A percentile compares a stretch with the other conserved stretches of the same genome.
Conservation (phyloP, 2,113 vertebrate genomes). For the Scalopus aquaticus region DNA sequence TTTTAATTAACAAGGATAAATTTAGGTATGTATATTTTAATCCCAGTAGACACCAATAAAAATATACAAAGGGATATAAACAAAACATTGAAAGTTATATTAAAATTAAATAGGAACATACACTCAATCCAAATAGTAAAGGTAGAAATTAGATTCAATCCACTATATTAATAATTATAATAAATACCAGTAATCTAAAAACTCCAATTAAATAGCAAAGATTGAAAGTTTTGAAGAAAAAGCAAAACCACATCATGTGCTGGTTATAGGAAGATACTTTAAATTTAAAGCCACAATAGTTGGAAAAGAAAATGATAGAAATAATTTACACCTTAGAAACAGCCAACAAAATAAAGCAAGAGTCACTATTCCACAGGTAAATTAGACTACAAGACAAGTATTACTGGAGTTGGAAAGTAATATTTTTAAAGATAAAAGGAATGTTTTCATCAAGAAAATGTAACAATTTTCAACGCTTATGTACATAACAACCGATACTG, state of each 20-base stretch:
- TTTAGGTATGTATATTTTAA: too few species aligned
- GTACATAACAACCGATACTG: background rate
- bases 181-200: background rate
- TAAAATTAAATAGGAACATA: slow-evolving; percentile 3
- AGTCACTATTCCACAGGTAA: background rate
- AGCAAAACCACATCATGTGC: background rate
- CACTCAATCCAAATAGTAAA: slow-evolving; percentile 3
- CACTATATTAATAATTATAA: background rate
- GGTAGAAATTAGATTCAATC: background rate
- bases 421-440: background rate
- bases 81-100: background rate
- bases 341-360: background rate
- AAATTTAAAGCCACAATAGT: background rate
- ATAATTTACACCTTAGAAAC: background rate
- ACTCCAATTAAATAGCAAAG: too few species aligned
- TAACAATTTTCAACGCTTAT: background rate
- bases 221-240: background rate
- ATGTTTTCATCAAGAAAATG: too few species aligned
- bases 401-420: background rate
- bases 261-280: background rate
- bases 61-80: background rate
- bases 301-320: background rate
- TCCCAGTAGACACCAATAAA: too few species aligned
- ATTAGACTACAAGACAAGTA: background rate
- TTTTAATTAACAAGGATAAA: background rate